A percentile compares a stretch with the other conserved stretches of the same genome.
Conservation (phyloP, 2,888 invertebrate genomes). For the Campopleginae sp. region DNA sequence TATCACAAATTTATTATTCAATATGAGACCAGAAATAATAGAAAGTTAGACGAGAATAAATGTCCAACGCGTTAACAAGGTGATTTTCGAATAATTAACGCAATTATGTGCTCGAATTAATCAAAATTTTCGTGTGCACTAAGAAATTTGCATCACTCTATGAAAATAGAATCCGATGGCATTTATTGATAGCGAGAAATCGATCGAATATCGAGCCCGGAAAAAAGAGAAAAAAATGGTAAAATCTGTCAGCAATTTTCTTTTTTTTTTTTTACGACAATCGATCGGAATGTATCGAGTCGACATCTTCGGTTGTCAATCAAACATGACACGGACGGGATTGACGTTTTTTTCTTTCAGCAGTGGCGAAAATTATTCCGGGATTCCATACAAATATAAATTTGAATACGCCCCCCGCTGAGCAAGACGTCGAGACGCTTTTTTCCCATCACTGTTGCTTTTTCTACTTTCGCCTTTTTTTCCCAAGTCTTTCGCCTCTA, state of each 20-base stretch:
- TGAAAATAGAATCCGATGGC: background rate
- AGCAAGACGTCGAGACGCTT: slow-evolving; percentile 20
- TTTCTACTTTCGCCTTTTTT: slow-evolving; percentile 8
- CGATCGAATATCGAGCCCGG: background rate
- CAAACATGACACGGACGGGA: slow-evolving; percentile 30
- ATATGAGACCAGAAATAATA: background rate
- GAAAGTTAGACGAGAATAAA: background rate
- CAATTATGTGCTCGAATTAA: background rate
- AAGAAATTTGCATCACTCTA: background rate
- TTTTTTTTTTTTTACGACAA: slow-evolving; percentile 5
- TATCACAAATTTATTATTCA: slow-evolving; percentile 56
- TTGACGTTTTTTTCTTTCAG: slow-evolving; percentile 22
- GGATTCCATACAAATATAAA: slow-evolving; percentile 1
- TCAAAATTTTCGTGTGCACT: background rate
- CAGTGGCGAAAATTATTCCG: slow-evolving; percentile 34
- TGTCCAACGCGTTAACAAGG: background rate
- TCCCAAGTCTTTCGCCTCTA: background rate
- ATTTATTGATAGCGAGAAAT: background rate
- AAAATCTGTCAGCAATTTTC: background rate
- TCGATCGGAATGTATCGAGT: background rate
- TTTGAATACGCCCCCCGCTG: background rate
- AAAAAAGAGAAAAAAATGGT: slow-evolving; percentile 4
- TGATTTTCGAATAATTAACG: background rate
- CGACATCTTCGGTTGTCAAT: slow-evolving; percentile 32
- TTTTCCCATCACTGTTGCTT: slow-evolving; percentile 30